Conservation (phyloP, 1,140 invertebrate species). For the Contarinia nasturtii region DNA sequence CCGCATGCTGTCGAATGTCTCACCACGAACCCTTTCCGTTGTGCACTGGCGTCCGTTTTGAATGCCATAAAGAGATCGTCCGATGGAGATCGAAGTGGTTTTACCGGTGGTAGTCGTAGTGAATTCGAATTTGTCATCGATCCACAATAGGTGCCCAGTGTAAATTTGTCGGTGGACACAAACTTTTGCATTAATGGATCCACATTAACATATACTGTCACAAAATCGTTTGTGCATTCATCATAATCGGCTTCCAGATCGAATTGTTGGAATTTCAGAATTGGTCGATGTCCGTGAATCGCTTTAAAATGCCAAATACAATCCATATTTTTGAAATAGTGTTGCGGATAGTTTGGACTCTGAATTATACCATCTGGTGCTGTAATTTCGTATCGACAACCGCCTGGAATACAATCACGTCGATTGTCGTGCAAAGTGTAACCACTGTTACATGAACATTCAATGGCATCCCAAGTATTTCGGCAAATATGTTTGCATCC, state of each 20-base stretch:
- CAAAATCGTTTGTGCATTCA: constrained; percentile 82
- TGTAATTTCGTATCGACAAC: constrained; percentile 68
- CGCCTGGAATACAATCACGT: constrained; percentile 90
- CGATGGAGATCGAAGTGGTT: constrained; percentile 71
- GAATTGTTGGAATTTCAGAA: constrained; percentile 80
- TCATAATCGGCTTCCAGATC: constrained; percentile 91
- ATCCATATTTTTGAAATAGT: constrained; percentile 81
- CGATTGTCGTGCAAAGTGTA: constrained; percentile 85
- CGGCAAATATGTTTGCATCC: constrained; percentile 93
- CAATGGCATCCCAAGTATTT: constrained; percentile 85
- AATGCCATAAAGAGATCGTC: constrained; percentile 94
- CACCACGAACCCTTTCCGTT: constrained; percentile 79
- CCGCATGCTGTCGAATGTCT: constrained; percentile 89
- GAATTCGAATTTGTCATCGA: constrained; percentile 28
- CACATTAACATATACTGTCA: constrained; percentile 81
- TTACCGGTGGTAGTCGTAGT: constrained; percentile 44
- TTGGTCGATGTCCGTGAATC: constrained; percentile 88
- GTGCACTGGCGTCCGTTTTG: constrained; percentile 82
- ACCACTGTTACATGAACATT: constrained; percentile 87
- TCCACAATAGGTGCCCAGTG: constrained; percentile 79
- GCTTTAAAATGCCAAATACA: constrained; percentile 97
- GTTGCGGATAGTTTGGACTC: constrained; percentile 80
- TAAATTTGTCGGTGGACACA: constrained; percentile 41
- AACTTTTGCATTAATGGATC: constrained; percentile 38
- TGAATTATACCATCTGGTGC: constrained; percentile 61